Conservation (phyloP, 2,797 vertebrate species). For the Eremophila alpestris region DNA sequence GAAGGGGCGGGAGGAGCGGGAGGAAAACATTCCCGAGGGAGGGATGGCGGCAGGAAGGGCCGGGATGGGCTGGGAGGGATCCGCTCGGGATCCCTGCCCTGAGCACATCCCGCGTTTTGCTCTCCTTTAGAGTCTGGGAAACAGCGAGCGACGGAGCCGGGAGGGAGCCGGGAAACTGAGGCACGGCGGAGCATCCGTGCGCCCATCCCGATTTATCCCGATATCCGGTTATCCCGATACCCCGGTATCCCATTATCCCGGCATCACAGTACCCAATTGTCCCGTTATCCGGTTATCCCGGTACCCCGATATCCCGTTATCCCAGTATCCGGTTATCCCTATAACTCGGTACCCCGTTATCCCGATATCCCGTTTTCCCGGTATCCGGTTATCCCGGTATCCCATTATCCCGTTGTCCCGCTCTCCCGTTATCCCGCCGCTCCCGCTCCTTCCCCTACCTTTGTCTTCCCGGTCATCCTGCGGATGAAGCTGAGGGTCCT, state of each 20-base stretch:
- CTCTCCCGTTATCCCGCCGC: background rate
- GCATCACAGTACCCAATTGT: background rate
- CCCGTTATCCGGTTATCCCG: too few relatives aligned
- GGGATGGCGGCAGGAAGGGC: background rate
- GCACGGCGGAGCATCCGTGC: background rate
- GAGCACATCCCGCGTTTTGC: fast-evolving
- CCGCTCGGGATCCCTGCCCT: background rate
- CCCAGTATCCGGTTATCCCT: too few relatives aligned
- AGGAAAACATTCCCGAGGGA: background rate
- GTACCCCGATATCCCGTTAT: too few relatives aligned
- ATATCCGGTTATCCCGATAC: background rate
- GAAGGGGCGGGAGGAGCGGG: background rate
- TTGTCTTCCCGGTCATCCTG: slow-evolving; percentile 76
- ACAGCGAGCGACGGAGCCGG: background rate
- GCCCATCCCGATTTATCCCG: too few relatives aligned
- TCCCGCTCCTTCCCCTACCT: slow-evolving; percentile 40
- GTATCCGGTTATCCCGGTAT: background rate
- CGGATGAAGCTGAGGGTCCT: slow-evolving; percentile 76
- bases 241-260: too few relatives aligned
- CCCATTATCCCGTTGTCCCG: too few relatives aligned
- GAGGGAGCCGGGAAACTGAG: background rate
- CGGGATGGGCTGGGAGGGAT: background rate
- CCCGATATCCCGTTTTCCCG: background rate
- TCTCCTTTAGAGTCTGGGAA: background rate
- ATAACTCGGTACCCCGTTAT: too few relatives aligned